Evolutionary conservation across 2,888 invertebrate species (phyloP).

Genomic region (Beris morrisii): DNA sequence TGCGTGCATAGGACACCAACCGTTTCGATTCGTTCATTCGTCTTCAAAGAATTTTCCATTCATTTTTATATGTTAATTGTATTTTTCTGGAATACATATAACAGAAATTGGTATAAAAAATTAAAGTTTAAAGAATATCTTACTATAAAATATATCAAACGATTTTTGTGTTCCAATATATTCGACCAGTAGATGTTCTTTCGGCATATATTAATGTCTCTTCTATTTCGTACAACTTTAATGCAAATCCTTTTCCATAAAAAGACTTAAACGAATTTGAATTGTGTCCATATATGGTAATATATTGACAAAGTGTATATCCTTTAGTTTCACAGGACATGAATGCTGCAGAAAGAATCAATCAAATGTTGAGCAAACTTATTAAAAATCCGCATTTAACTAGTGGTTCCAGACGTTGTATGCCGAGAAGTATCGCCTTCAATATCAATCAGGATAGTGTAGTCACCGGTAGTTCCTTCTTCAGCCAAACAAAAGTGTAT

Average conservation of each 20-base stretch:
- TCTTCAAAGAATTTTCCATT: conserved; percentile 51
- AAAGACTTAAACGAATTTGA: conserved; percentile 69
- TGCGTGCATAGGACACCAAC: conserved; percentile 60
- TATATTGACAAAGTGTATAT: conserved; percentile 71
- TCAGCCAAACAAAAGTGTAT: conserved; percentile 63
- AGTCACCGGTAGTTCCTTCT: conserved; percentile 65
- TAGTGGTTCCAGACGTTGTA: conserved; percentile 64
- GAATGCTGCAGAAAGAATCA: conserved; percentile 61
- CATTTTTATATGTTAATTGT: conserved; percentile 3
- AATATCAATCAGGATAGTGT: conserved; percentile 67
- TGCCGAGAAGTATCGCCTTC: conserved; percentile 65
- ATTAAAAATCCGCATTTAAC: conserved; percentile 47
- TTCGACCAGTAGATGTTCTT: conserved; percentile 65
- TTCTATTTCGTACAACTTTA: conserved; percentile 60
- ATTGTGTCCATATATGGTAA: conserved; percentile 71
- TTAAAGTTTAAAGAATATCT: no score
- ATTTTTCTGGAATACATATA: background rate
- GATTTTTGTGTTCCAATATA: conserved; percentile 60
- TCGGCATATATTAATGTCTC: conserved; percentile 60
- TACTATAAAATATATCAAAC: conserved; percentile 47
- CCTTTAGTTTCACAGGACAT: conserved; percentile 67
- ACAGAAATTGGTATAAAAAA: no score
- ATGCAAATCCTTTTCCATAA: conserved; percentile 69
- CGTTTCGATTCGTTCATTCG: conserved; percentile 61
- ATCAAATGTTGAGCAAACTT: background rate